Percentiles rank a stretch among this genome's conserved stretches.
Conservation (phyloP, 2,797 vertebrate genomes). For the Hypotaenidia philippensis region DNA sequence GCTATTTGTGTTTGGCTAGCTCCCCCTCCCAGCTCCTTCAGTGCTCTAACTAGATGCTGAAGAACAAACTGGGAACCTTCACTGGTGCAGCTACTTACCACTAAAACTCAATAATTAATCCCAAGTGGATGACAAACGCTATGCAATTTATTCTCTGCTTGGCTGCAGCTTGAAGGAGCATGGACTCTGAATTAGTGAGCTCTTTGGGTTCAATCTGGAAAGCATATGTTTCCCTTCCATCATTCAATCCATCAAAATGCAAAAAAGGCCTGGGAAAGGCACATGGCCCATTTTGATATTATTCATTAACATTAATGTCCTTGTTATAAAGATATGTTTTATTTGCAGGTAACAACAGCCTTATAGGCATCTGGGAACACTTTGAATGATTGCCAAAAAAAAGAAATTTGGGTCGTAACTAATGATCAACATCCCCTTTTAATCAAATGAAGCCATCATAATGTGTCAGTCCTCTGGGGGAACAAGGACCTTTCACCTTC, state of each 20-base stretch:
- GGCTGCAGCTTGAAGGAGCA: constrained; percentile 73
- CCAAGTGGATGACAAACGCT: constrained; percentile 78
- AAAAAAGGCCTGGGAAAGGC: constrained; percentile 65
- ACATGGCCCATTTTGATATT: constrained; percentile 68
- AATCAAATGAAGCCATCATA: constrained; percentile 84
- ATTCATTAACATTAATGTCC: constrained; percentile 75
- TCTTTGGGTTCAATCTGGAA: constrained; percentile 81
- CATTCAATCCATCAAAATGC: constrained; percentile 79
- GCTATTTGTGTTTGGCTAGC: constrained; percentile 69
- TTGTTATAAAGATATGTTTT: constrained; percentile 80
- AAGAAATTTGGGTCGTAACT: constrained; percentile 81
- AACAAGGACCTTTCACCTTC: constrained; percentile 83
- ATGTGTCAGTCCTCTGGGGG: constrained; percentile 79
- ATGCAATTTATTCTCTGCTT: constrained; percentile 74
- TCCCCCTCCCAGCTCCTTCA: constrained; percentile 44
- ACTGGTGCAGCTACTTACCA: constrained; percentile 80
- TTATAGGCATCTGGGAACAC: constrained; percentile 81
- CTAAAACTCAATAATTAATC: constrained; percentile 84
- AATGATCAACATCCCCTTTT: constrained; percentile 86
- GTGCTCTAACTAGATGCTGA: constrained; percentile 75
- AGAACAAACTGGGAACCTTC: constrained; percentile 77
- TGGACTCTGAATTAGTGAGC: constrained; percentile 69
- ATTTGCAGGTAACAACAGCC: constrained; percentile 78
- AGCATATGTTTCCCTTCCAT: constrained; percentile 83
- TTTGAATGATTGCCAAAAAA: constrained; percentile 82